These are phyloP conservation scores for Leptoteleia sp. DNA, from an alignment of 1,140 invertebrate genomes.

Conservation along the genomic window DNA sequence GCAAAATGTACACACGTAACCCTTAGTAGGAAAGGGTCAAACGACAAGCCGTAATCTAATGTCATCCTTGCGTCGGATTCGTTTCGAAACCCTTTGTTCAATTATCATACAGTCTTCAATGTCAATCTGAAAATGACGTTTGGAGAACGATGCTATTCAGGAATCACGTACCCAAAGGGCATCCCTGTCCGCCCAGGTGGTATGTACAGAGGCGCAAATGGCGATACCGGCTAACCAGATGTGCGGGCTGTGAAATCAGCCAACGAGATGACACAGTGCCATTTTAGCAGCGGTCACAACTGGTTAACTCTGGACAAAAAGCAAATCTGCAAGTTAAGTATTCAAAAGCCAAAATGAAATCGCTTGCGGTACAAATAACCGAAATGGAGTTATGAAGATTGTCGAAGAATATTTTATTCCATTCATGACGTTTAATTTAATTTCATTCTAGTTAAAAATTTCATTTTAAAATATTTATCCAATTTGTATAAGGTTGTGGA, in stretches of 20 bases:
- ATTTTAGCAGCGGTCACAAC: conserved; percentile 12
- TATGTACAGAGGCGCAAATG: conserved; percentile 12
- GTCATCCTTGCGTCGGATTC: conserved; percentile 25
- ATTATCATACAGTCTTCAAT: conserved; percentile 45
- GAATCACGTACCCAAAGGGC: conserved; percentile 16
- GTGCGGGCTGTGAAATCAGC: conserved; percentile 17
- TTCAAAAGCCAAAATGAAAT: not conserved
- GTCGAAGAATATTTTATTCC: too few relatives aligned
- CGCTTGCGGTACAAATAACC: not conserved
- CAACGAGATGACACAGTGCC: conserved; percentile 8
- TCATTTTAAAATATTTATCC: too few relatives aligned
- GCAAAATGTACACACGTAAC: conserved; percentile 30
- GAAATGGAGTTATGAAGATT: too few relatives aligned
- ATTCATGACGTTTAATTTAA: too few relatives aligned
- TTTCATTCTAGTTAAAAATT: too few relatives aligned
- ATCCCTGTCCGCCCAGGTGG: conserved; percentile 27
- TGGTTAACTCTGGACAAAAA: conserved; percentile 19
- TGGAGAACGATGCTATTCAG: conserved; percentile 32
- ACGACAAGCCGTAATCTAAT: conserved; percentile 31
- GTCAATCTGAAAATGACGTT: conserved; percentile 49
- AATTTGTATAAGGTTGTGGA: too few relatives aligned
- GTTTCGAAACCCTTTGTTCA: conserved; percentile 33
- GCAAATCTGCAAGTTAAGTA: not conserved
- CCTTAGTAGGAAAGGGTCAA: conserved; percentile 32
- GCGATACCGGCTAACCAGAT: conserved; percentile 24